Conservation (phyloP, 92 coral and sea anemone species). For the Siderastrea radians region DNA sequence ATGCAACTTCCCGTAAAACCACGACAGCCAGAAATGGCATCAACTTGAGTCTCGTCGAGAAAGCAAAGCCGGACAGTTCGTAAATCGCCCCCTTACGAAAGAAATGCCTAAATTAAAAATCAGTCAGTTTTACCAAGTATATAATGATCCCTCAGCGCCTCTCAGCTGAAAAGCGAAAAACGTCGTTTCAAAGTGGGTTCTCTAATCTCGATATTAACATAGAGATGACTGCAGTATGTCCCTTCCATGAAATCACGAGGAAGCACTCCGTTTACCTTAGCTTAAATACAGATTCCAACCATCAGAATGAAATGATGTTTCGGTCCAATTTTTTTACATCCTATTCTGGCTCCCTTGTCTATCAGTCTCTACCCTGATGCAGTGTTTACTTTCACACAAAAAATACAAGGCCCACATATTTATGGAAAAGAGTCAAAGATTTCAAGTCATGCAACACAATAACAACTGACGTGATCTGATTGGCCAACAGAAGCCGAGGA, state of each 20-base stretch:
- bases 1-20: too few species aligned
- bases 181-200: neutral
- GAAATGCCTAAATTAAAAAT: too few species aligned
- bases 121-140: too few species aligned
- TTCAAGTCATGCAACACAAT: neutral
- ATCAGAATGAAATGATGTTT: neutral
- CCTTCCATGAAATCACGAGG: neutral
- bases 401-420: neutral
- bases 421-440: neutral
- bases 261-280: neutral
- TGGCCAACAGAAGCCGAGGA: neutral
- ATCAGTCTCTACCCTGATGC: too few species aligned
- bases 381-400: neutral
- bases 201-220: neutral
- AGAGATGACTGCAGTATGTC: neutral
- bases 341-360: too few species aligned
- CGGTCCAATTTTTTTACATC: neutral
- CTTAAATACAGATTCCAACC: neutral
- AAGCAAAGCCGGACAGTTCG: too few species aligned
- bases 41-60: too few species aligned
- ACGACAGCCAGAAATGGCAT: too few species aligned
- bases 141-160: too few species aligned
- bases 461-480: conserved; percentile 18
- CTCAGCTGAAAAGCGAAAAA: neutral
- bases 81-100: too few species aligned